A percentile compares a stretch with the other conserved stretches of the same genome.
Conservation (phyloP, 2,888 invertebrate genomes). For the Cosmia trapezina region DNA sequence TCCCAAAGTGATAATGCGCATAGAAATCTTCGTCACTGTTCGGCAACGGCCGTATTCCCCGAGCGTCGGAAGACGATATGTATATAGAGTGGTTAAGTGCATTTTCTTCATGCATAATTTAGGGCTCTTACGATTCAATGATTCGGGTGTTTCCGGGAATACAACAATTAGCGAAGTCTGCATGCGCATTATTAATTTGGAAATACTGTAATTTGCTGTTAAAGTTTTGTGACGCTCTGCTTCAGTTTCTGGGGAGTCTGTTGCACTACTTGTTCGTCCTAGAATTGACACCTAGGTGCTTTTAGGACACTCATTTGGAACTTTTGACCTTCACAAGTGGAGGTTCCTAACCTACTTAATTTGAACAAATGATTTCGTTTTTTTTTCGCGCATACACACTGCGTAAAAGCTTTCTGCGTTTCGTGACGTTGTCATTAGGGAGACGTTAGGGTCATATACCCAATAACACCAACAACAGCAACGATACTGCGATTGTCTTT, state of each 20-base stretch:
- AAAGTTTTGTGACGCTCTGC: not conserved
- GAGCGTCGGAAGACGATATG: too few relatives aligned
- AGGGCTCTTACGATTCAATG: too few relatives aligned
- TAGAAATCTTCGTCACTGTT: too few relatives aligned
- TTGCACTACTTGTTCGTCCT: not conserved
- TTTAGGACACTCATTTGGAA: not conserved
- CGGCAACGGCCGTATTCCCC: too few relatives aligned
- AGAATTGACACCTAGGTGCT: not conserved
- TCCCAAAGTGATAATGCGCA: too few relatives aligned
- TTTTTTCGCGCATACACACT: not conserved
- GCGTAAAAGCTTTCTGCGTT: not conserved
- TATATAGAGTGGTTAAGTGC: too few relatives aligned
- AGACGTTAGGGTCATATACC: not conserved
- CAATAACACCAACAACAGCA: too few relatives aligned
- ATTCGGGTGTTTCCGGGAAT: too few relatives aligned
- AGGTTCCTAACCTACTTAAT: not conserved
- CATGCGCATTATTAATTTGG: too few relatives aligned
- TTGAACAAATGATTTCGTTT: not conserved
- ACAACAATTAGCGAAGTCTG: too few relatives aligned
- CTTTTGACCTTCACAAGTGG: not conserved
- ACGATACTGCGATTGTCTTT: slow-evolving; percentile 22
- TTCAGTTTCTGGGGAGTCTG: not conserved
- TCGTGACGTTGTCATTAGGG: not conserved
- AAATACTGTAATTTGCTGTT: too few relatives aligned
- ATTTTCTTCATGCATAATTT: too few relatives aligned